Evolutionary conservation across 2,113 vertebrate genomes (phyloP), one percentile per base, ranked within the genome.

Genomic region (Peromyscus californicus): DNA sequence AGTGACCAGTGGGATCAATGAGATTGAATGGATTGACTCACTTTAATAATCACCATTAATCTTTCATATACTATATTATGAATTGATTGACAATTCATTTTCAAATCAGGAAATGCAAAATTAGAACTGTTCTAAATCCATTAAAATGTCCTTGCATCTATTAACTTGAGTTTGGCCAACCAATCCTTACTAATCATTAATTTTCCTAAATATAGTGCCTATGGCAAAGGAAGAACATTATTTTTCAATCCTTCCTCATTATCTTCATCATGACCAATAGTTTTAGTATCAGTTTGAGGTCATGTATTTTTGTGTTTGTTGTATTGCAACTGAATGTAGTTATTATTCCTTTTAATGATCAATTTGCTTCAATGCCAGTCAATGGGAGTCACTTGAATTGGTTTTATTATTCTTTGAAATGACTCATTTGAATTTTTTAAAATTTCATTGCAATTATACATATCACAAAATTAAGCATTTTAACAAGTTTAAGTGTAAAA

Each of bases 221-320:
- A 67, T 5, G 26, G 69, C 42, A 48, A 86, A 70, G 48, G 33
- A 33, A 76, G 24, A 31, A 17, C 24, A 36, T 51, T 17, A n/a
- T 61, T 51, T 51, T 31, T 67, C 65, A 65, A 72, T 45, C 51
- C 26, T 91, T 94, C 36, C 22, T 31, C 42, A 67, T 74, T 61
- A 33, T 63, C 48, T n/a, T 74, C 15, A 57, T 39, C 29, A 7
- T 67, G n/a, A 70, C 42, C 90, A 92, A 9, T 78, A 57, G 16
- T 90, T 39, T 83, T 36, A 31, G n/a, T 45, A 83, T 82, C 42
- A 24, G 16, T 93, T 89, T 85, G 79, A 92, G 70, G 39, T 67
- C 45, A 61, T 24, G 33, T 15, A 33, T 65, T 95, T 90, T 76
- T 82, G 45, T 76, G 33, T 54, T 91, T 96, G 59, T 67, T 87